Evolutionary conservation across 2,797 vertebrate genomes (phyloP).

Genomic region (Aulostomus chinensis): DNA sequence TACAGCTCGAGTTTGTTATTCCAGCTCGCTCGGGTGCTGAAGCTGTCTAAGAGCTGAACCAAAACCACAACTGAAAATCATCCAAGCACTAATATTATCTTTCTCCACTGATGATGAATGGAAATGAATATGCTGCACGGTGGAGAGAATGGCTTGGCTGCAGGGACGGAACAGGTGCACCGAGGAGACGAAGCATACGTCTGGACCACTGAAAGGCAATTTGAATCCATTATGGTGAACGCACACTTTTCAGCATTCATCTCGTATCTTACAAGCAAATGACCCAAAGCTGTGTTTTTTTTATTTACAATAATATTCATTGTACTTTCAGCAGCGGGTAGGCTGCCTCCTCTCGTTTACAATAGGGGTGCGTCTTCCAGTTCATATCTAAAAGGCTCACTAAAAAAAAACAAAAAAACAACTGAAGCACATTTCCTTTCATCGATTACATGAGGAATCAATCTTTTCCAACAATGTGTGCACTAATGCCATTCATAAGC

Average conservation of each 20-base stretch:
- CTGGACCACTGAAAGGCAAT: slow-evolving; percentile 28
- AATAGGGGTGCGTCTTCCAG: too few relatives aligned
- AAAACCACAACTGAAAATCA: slow-evolving; percentile 50
- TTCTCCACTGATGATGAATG: slow-evolving; percentile 46
- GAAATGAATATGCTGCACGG: slow-evolving; percentile 48
- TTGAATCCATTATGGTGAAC: slow-evolving; percentile 16
- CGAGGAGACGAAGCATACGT: slow-evolving; percentile 6
- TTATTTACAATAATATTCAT: too few relatives aligned
- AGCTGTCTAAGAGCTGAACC: slow-evolving; percentile 33
- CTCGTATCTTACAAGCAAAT: slow-evolving; percentile 25
- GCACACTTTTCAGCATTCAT: slow-evolving; percentile 19
- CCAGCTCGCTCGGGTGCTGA: slow-evolving; percentile 34
- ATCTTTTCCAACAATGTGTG: too few relatives aligned
- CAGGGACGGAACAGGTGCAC: slow-evolving; percentile 45
- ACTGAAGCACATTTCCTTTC: too few relatives aligned
- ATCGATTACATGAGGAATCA: too few relatives aligned
- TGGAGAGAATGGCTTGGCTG: slow-evolving; percentile 32
- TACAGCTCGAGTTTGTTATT: slow-evolving; percentile 52
- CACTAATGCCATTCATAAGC: too few relatives aligned
- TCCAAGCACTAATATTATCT: slow-evolving; percentile 54
- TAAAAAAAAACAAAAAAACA: too few relatives aligned
- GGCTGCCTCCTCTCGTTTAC: not conserved
- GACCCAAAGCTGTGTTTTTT: too few relatives aligned
- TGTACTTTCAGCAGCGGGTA: too few relatives aligned
- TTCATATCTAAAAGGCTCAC: too few relatives aligned